Conservation (phyloP, 2,888 invertebrate genomes). For the Phyllotreta cruciferae region DNA sequence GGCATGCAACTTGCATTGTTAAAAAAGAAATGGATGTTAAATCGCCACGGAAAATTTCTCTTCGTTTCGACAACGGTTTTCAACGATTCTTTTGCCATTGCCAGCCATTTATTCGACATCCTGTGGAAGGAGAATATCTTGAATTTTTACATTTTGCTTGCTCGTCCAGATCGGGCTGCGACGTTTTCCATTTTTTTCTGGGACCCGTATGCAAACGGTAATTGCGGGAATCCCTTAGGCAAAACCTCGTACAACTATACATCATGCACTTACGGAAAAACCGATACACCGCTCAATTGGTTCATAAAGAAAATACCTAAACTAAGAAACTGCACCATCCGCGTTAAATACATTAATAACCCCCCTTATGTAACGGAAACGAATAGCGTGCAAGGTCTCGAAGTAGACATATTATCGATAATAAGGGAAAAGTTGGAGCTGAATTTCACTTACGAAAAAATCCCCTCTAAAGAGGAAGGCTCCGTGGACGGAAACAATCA, state of each 20-base stretch:
- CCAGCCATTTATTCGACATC: conserved; percentile 13
- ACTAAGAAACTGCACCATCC: conserved; percentile 30
- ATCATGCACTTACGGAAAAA: conserved; percentile 28
- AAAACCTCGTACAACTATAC: conserved; percentile 1
- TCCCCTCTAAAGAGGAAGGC: neutral
- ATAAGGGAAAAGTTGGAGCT: conserved; percentile 16
- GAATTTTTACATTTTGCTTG: conserved; percentile 25
- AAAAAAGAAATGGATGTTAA: conserved; percentile 21
- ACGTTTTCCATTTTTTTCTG: conserved; percentile 28
- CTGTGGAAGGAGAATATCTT: conserved; percentile 24
- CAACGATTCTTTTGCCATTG: conserved; percentile 34
- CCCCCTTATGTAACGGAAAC: conserved; percentile 19
- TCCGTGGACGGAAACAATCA: neutral
- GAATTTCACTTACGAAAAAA: conserved; percentile 12
- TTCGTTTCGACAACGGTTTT: conserved; percentile 44
- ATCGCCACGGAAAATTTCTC: conserved; percentile 43
- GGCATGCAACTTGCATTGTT: conserved; percentile 7
- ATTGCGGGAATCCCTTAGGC: conserved; percentile 21
- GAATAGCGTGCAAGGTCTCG: conserved; percentile 16
- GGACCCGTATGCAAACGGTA: conserved; percentile 21
- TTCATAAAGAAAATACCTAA: conserved; percentile 21
- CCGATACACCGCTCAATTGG: conserved; percentile 18
- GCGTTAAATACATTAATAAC: conserved; percentile 13
- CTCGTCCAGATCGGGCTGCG: conserved; percentile 23
- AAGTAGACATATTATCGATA: conserved; percentile 16